Conservation (phyloP, 2,797 vertebrate genomes). For the Psittacula echo region DNA sequence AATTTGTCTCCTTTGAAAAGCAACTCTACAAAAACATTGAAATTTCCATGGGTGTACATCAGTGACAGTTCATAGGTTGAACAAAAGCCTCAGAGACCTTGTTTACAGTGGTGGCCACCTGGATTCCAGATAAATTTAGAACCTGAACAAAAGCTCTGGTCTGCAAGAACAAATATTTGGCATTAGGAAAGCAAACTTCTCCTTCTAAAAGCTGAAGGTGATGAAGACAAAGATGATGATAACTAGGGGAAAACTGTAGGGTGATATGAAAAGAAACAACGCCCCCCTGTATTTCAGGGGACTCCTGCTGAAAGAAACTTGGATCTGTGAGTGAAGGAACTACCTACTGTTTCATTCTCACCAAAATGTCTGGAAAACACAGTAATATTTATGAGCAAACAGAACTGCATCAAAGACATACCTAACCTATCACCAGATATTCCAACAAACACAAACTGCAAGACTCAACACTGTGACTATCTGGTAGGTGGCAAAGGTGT, state of each 20-base stretch:
- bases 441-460: not conserved
- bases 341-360: not conserved
- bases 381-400: not conserved
- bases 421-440: not conserved
- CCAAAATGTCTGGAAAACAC: not conserved
- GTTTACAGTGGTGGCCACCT: rapidly evolving
- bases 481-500: not conserved
- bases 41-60: not conserved
- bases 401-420: not conserved
- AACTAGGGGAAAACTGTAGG: not conserved
- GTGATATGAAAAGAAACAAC: not conserved
- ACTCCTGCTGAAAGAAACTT: not conserved
- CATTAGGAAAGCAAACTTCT: not conserved
- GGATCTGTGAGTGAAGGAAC: not conserved
- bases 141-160: not conserved
- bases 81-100: not conserved
- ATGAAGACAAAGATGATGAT: too few species aligned
- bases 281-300: not conserved
- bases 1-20: not conserved
- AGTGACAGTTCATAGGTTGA: not conserved
- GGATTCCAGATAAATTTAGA: not conserved
- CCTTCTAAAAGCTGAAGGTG: not conserved
- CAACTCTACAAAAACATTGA: not conserved
- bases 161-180: not conserved
- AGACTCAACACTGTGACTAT: slow-evolving; percentile 12